Conservation (phyloP, 2,888 invertebrate species). For the Mimumesa dahlbomi region DNA sequence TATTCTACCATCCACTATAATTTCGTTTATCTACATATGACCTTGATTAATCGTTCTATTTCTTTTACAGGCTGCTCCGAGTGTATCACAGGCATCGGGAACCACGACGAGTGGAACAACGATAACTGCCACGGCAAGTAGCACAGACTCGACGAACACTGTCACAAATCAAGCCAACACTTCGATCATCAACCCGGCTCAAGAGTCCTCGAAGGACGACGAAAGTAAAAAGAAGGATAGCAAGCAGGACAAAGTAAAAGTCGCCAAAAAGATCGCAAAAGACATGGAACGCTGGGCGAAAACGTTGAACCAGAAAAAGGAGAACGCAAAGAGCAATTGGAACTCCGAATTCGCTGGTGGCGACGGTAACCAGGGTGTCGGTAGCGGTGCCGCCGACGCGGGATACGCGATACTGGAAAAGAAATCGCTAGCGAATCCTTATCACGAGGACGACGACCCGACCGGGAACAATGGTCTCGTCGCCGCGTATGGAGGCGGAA, state of each 20-base stretch:
- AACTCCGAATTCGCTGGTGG: slow-evolving; percentile 69
- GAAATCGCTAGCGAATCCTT: slow-evolving; percentile 80
- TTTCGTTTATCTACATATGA: not conserved
- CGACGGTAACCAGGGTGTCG: slow-evolving; percentile 80
- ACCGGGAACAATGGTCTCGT: slow-evolving; percentile 83
- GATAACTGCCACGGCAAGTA: slow-evolving; percentile 70
- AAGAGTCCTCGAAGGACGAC: slow-evolving; percentile 81
- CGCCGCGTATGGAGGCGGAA: slow-evolving; percentile 90
- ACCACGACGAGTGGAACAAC: slow-evolving; percentile 60
- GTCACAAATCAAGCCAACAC: slow-evolving; percentile 56
- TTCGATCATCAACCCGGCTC: slow-evolving; percentile 42
- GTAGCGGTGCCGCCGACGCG: slow-evolving; percentile 93
- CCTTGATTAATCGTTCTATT: not conserved
- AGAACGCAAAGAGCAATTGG: slow-evolving; percentile 81
- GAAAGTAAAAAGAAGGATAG: slow-evolving; percentile 87
- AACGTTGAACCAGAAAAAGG: slow-evolving; percentile 97
- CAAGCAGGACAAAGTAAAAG: slow-evolving; percentile 96
- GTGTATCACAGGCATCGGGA: slow-evolving; percentile 66
- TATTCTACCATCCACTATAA: not conserved
- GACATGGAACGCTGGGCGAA: slow-evolving; percentile 98
- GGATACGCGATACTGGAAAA: slow-evolving; percentile 96
- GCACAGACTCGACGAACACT: slow-evolving; percentile 41
- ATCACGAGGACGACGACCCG: slow-evolving; percentile 77
- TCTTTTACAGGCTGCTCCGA: slow-evolving; percentile 47
- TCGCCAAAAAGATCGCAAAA: slow-evolving; percentile 98